Conservation (phyloP, 2,888 invertebrate genomes). For the Carpatolechia fugitivella region DNA sequence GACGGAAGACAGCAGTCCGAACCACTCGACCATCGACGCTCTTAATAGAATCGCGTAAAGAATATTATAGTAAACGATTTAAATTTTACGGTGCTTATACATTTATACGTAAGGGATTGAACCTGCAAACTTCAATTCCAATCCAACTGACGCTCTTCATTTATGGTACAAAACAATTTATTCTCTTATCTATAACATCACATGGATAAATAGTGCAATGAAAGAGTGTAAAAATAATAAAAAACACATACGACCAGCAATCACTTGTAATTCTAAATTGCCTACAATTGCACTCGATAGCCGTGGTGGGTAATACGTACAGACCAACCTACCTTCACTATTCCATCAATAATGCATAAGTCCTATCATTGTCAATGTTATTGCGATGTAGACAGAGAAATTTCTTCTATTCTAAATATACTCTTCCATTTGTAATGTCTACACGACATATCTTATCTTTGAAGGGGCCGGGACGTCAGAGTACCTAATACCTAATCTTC, state of each 20-base stretch:
- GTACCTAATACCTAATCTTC: too few relatives aligned
- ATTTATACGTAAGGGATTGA: too few relatives aligned
- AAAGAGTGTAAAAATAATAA: not conserved
- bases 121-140: too few relatives aligned
- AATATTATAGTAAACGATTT: too few relatives aligned
- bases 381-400: constrained; percentile 4
- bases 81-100: too few relatives aligned
- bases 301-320: not conserved
- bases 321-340: not conserved
- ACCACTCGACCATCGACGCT: too few relatives aligned
- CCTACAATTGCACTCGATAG: not conserved
- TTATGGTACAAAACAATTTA: not conserved
- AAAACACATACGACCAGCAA: not conserved
- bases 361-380: constrained; percentile 7
- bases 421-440: not conserved
- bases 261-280: not conserved
- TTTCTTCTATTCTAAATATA: not conserved
- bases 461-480: too few relatives aligned
- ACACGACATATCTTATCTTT: too few relatives aligned
- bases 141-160: not conserved
- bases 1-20: too few relatives aligned
- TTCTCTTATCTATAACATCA: not conserved
- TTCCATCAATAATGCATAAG: constrained; percentile 8
- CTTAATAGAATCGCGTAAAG: too few relatives aligned
- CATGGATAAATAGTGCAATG: not conserved